A percentile compares a stretch with the other conserved stretches of the same genome.
phyloP scores from a whole-genome alignment of 2,888 invertebrate genomes.

The Phania funesta region DNA sequence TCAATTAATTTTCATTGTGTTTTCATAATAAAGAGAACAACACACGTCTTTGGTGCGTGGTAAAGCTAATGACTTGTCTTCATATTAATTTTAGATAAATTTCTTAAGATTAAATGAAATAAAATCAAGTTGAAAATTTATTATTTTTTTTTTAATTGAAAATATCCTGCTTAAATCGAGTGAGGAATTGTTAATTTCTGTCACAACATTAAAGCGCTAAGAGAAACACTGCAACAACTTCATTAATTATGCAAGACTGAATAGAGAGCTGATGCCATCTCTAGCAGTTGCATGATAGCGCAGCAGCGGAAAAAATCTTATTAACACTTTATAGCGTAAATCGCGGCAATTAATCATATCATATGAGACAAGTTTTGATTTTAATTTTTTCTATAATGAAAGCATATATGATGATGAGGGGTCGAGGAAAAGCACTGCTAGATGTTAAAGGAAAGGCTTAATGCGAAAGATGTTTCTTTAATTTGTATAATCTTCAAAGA shows the following conservation, averaged over 20 bases:
- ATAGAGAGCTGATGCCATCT: conserved; percentile 22
- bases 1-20: conserved; percentile 29
- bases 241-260: conserved; percentile 59
- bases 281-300: background rate
- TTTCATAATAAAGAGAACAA: conserved; percentile 5
- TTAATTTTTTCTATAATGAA: background rate
- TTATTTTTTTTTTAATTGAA: conserved; percentile 27
- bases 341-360: conserved; percentile 48
- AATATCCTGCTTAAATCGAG: conserved; percentile 33
- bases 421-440: too few species aligned
- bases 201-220: conserved; percentile 56
- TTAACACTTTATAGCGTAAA: conserved; percentile 54
- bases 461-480: too few species aligned
- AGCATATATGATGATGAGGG: background rate
- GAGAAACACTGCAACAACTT: conserved; percentile 48
- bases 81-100: conserved; percentile 64
- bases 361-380: conserved; percentile 19
- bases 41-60: conserved; percentile 35
- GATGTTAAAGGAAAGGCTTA: too few species aligned
- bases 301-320: conserved; percentile 30
- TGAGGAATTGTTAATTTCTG: conserved; percentile 64
- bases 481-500: too few species aligned
- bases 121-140: conserved; percentile 48
- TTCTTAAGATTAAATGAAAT: conserved; percentile 46
- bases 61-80: conserved; percentile 51